phyloP scores from a whole-genome alignment of 2,888 invertebrate genomes.

The Lepas anatifera region DNA sequence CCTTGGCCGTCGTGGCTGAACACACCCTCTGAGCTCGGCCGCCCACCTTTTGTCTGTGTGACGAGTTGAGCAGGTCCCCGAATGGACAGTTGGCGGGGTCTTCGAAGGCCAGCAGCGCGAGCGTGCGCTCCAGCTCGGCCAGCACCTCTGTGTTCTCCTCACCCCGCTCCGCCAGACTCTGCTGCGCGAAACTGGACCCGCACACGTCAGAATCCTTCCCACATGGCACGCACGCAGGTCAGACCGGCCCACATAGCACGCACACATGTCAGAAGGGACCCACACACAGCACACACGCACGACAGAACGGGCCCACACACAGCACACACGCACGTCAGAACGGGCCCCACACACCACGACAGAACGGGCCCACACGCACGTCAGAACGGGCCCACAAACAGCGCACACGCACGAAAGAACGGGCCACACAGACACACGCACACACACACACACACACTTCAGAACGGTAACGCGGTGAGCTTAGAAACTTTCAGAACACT shows the following conservation, averaged over 20 bases:
- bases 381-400: too few species aligned
- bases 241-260: not conserved
- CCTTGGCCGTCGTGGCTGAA: too few species aligned
- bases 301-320: too few species aligned
- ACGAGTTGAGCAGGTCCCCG: slow-evolving; percentile 80
- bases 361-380: not conserved
- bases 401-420: too few species aligned
- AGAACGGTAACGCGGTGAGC: too few species aligned
- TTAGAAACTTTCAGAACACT: too few species aligned
- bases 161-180: slow-evolving; percentile 76
- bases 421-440: too few species aligned
- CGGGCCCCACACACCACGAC: not conserved
- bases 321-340: too few species aligned
- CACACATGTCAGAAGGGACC: too few species aligned
- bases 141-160: slow-evolving; percentile 52
- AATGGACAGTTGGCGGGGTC: slow-evolving; percentile 91
- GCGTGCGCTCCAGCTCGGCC: slow-evolving; percentile 76
- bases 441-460: not conserved
- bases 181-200: slow-evolving; percentile 45
- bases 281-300: too few species aligned
- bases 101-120: slow-evolving; percentile 91
- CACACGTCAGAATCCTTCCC: too few species aligned
- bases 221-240: too few species aligned
- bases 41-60: slow-evolving; percentile 78
- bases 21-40: not conserved